Base-by-base conservation (phyloP, 2,888 invertebrate genomes). In the Heliconius cydno region DNA sequence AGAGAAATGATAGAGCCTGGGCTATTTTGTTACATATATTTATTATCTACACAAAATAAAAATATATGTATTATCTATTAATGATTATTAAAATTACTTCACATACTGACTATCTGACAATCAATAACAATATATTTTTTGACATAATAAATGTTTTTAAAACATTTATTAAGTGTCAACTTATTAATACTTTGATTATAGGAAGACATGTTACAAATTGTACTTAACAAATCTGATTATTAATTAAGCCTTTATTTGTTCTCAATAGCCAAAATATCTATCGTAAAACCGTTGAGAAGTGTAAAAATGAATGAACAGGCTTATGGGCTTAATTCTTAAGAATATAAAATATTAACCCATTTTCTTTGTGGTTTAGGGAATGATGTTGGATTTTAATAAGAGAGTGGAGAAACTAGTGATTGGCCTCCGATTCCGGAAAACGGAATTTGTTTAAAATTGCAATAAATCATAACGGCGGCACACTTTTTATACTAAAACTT, bases 1-100 rank as follows among this genome's bases (percentile, higher is more conserved):
- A 70, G 28, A 70, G 41, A 70, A 38, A 68, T 34, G 34, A 34
- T 34, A 34, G 34, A 34, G 67, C n/a, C 34, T 68, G 22, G 38
- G 22, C 67, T 68, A 68, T 68, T 70, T 70, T 70, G 25, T 41
- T 25, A 70, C 70, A 46, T 41, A 41, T 70, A 70, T n/a, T 68
- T 10, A 30, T 52, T 57, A 57, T 57, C 19, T 46, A 46, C 15
- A 46, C 22, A 22, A 22, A 57, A 57, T 57, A 57, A 57, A 57
- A 6, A 57, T 19, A 52, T 46, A 52, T 22, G 15, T 52, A 52
- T 57, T n/a, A n/a, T 60, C 10, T 60, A n/a, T n/a, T 60, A n/a
- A 60, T n/a, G 9, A 9, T 22, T n/a, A 10, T n/a, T 52, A 22
- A 60, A 60, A 60, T 60, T 60, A 60, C n/a, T 60, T n/a, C n/a